Conservation (phyloP, 2,797 vertebrate species). For the Lateolabrax maculatus region DNA sequence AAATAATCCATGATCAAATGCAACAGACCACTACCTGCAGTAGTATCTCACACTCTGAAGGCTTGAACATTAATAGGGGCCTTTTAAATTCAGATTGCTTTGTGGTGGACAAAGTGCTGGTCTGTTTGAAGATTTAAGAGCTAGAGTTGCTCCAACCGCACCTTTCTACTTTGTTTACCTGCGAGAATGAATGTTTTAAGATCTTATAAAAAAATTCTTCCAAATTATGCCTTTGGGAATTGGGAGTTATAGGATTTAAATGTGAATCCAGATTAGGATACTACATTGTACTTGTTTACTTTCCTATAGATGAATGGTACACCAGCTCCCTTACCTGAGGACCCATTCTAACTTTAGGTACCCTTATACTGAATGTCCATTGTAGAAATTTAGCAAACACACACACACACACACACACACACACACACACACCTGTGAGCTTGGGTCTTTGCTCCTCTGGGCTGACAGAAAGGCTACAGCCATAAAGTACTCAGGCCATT, state of each 20-base stretch:
- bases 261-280: not conserved
- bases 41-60: too few relatives aligned
- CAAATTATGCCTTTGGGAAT: not conserved
- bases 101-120: too few relatives aligned
- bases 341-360: too few relatives aligned
- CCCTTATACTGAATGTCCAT: too few relatives aligned
- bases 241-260: not conserved
- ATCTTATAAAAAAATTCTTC: not conserved
- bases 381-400: too few relatives aligned
- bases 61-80: too few relatives aligned
- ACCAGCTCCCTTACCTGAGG: too few relatives aligned
- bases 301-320: too few relatives aligned
- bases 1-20: too few relatives aligned
- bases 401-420: not conserved
- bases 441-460: slow-evolving; percentile 98
- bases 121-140: not conserved
- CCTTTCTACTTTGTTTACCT: not conserved
- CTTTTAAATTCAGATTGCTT: too few relatives aligned
- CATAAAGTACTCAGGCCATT: slow-evolving; percentile 99
- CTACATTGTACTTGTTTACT: too few relatives aligned
- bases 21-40: too few relatives aligned
- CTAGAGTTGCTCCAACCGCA: not conserved
- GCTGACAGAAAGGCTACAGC: slow-evolving; percentile 97
- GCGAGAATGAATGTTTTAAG: not conserved
- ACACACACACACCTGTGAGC: slow-evolving; percentile 84